Percentiles rank a stretch among this genome's conserved stretches.
phyloP scores from a whole-genome alignment of 2,113 vertebrate species.

The Bujurquina vittata region DNA sequence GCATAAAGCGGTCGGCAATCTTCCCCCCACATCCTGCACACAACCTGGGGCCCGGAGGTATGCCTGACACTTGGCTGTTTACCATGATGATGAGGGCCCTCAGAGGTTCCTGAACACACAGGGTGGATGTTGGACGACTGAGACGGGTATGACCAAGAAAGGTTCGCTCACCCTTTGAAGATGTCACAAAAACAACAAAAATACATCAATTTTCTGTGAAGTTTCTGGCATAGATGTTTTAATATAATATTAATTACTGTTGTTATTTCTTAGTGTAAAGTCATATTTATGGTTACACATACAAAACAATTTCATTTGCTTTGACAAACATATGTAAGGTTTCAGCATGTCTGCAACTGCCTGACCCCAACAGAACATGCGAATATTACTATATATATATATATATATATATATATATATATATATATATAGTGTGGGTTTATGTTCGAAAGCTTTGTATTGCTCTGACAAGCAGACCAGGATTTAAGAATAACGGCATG shows the following conservation, averaged over 20 bases:
- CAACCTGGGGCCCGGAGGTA: conserved; percentile 68
- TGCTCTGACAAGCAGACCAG: background rate
- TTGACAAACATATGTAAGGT: background rate
- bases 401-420: no score
- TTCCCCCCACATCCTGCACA: conserved; percentile 85
- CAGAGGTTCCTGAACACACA: conserved; percentile 33
- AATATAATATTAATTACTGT: background rate
- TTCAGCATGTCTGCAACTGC: background rate
- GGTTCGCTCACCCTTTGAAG: background rate
- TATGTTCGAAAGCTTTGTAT: background rate
- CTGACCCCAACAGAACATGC: background rate
- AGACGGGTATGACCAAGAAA: background rate
- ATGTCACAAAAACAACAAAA: background rate
- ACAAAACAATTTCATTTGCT: background rate
- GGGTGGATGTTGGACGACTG: background rate
- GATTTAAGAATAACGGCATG: background rate
- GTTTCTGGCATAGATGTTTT: background rate
- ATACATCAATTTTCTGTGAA: rapidly evolving
- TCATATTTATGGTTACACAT: background rate
- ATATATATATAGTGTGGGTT: background rate
- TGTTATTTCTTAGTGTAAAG: background rate
- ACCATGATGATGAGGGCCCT: conserved; percentile 73
- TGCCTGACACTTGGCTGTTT: conserved; percentile 77
- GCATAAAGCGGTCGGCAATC: conserved; percentile 84
- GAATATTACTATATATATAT: no score